These are phyloP conservation scores for Laupala kohalensis DNA, from an alignment of 1,140 invertebrate genomes.

Conservation along the genomic window DNA sequence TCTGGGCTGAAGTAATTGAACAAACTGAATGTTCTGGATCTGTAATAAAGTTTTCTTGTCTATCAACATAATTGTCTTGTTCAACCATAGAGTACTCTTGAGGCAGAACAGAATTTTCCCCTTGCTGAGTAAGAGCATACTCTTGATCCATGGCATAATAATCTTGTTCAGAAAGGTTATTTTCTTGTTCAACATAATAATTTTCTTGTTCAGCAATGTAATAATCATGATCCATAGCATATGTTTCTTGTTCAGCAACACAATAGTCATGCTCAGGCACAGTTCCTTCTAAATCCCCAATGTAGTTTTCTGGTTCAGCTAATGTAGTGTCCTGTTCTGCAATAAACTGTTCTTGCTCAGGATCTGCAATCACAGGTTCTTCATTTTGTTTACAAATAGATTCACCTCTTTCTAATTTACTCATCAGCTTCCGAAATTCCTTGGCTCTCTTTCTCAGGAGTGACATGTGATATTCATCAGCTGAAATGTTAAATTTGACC, in stretches of 20 bases:
- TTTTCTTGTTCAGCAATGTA: too few species aligned
- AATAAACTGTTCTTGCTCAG: neutral
- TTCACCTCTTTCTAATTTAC: neutral
- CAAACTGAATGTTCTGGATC: neutral
- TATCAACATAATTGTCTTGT: neutral
- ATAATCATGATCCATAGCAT: too few species aligned
- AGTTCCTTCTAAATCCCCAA: too few species aligned
- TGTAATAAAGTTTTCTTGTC: neutral
- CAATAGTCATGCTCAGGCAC: neutral
- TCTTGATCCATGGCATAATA: neutral
- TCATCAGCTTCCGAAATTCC: conserved; percentile 8
- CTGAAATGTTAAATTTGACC: neutral
- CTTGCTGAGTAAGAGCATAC: too few species aligned
- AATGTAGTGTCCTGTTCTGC: neutral
- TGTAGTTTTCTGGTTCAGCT: neutral
- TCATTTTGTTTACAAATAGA: neutral
- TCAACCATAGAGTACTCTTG: too few species aligned
- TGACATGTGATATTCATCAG: conserved; percentile 5
- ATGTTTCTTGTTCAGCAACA: neutral
- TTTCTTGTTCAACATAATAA: neutral
- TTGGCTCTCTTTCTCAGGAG: conserved; percentile 2
- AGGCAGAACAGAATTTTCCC: too few species aligned
- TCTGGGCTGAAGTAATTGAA: neutral
- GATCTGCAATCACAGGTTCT: too few species aligned
- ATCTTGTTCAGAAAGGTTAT: neutral